phyloP scores from a whole-genome alignment of 2,113 vertebrate genomes.

The Eurystomus gularis region DNA sequence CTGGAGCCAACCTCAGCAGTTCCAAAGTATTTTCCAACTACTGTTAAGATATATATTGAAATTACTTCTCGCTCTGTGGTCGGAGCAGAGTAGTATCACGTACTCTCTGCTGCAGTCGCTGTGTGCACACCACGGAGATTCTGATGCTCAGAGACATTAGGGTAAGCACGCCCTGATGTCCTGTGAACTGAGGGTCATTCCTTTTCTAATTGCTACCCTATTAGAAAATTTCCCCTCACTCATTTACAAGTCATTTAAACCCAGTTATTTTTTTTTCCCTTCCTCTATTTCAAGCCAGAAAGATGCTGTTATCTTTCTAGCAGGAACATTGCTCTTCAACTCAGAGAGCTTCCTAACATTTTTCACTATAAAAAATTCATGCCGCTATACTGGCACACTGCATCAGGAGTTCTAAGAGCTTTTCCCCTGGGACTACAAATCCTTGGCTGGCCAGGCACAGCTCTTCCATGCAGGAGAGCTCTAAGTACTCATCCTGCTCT shows the following conservation, averaged over 20 bases:
- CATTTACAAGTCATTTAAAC: background rate
- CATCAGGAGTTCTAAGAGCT: background rate
- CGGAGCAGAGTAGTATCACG: background rate
- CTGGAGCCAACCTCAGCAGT: background rate
- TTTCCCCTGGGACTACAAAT: background rate
- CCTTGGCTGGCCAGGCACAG: background rate
- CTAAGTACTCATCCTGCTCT: background rate
- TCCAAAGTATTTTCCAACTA: background rate
- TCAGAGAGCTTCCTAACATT: background rate
- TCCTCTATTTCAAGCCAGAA: background rate
- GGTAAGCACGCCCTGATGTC: accelerated
- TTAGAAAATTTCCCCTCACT: accelerated
- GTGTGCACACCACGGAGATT: background rate
- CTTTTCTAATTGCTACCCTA: background rate
- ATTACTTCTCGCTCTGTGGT: background rate
- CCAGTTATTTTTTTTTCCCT: background rate
- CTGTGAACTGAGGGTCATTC: background rate
- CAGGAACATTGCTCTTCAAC: background rate
- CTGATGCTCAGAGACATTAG: background rate
- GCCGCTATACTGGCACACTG: background rate
- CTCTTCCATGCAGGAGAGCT: background rate
- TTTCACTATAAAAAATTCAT: background rate
- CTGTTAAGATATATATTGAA: accelerated
- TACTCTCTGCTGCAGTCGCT: too few relatives aligned
- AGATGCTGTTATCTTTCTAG: background rate